Base-by-base conservation (phyloP, 2,888 invertebrate species). In the Drosophila mayaguana region DNA sequence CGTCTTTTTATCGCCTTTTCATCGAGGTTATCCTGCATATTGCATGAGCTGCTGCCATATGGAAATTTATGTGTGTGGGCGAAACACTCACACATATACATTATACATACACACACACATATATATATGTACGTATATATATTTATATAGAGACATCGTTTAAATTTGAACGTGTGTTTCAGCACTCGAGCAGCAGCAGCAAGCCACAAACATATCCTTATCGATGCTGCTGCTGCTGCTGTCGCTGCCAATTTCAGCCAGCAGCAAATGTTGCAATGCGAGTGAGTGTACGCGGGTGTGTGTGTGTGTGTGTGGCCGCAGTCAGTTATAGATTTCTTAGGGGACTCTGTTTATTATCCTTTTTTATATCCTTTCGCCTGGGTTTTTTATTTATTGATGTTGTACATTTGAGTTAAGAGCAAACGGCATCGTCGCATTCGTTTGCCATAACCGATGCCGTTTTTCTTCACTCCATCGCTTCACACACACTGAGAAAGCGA, bases 1-100 rank as follows among this genome's bases (percentile, higher is more conserved):
- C 67, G 69, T 80, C 89, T 85, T 85, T 89, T 89, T 85, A 85
- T 89, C 89, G 89, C 85, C 89, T 87, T 85, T 89, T 85, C 89
- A 85, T 89, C 89, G 80, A 80, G 87, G 88, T 80, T 83, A 78
- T 87, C 69, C 73, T 85, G 88, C 88, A 85, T 85, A 87, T 85
- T 85, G 85, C 88, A 85, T 85, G 85, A 85, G 85, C 66, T 84
- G 68, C 68, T 87, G 89, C 84, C 89, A 80, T 85, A 89, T 89
- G 88, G 82, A 89, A 85, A 85, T 85, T 80, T 85, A 89, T 85
- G 83, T 74, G 60, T 63, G 60, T 28, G 12, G 40, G 53, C 34
- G 32, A 57, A 40, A 61, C 50, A 62, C 60, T 63, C 28, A 53
- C 22, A 63, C 60, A 67, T 51, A 40, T 5, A 28, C n/a, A 32